Evolutionary conservation across 2,113 vertebrate species (phyloP).

Genomic region (Prochilodus magdalenae): DNA sequence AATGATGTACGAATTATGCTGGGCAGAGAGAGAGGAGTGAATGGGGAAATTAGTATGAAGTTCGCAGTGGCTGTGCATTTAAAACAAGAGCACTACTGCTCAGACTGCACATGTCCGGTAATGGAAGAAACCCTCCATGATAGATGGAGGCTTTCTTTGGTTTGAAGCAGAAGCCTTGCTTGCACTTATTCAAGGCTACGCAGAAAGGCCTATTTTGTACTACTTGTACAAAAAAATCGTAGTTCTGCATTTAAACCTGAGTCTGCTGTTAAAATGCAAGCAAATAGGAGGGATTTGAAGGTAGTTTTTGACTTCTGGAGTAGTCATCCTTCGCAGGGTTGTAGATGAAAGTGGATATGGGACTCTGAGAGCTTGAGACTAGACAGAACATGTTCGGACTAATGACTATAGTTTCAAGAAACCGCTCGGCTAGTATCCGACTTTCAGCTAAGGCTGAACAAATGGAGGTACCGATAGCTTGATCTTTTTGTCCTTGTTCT

Average conservation of each 20-base stretch:
- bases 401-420: background rate
- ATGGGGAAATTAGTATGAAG: constrained; percentile 8
- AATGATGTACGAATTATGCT: constrained; percentile 30
- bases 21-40: background rate
- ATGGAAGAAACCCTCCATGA: background rate
- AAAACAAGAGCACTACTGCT: constrained; percentile 1
- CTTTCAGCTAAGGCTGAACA: background rate
- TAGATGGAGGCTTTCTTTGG: too few species aligned
- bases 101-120: background rate
- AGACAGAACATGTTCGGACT: background rate
- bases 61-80: constrained; percentile 7
- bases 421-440: background rate
- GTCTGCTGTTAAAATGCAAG: background rate
- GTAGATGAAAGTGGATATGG: background rate
- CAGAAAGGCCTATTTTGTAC: background rate
- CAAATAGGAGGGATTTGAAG: background rate
- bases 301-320: background rate
- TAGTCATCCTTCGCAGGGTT: background rate
- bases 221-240: background rate
- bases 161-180: background rate
- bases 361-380: background rate
- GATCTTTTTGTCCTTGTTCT: background rate
- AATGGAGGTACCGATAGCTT: background rate
- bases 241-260: background rate
- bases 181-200: background rate